Evolutionary conservation across 2,113 vertebrate species (phyloP).

Genomic region (Gavialis gangeticus): DNA sequence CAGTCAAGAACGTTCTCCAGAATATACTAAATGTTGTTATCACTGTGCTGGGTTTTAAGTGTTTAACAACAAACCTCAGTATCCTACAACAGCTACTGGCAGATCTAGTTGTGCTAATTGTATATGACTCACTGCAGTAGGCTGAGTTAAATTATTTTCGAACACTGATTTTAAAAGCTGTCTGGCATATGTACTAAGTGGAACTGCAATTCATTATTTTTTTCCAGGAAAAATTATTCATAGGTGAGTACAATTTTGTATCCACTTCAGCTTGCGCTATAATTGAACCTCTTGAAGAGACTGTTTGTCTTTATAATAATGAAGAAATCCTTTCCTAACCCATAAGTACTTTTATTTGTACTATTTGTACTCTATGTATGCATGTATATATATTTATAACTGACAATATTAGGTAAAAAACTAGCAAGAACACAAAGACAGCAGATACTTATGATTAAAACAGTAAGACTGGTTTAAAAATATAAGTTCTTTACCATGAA

Average conservation of each 20-base stretch:
- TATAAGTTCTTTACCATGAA: neutral
- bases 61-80: neutral
- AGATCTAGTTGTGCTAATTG: neutral
- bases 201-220: neutral
- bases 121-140: neutral
- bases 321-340: neutral
- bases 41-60: fast-evolving
- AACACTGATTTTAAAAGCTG: neutral
- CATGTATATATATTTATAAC: too few species aligned
- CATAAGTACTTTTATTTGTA: neutral
- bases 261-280: neutral
- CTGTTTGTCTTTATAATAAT: neutral
- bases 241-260: neutral
- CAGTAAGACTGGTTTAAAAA: neutral
- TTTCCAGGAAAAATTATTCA: neutral
- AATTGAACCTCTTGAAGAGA: neutral
- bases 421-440: neutral
- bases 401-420: neutral
- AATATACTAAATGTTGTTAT: neutral
- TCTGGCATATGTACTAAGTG: neutral
- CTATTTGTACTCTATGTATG: neutral
- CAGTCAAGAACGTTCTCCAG: neutral
- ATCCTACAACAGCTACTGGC: neutral
- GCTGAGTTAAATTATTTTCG: neutral
- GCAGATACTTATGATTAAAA: neutral